Evolutionary conservation across 1,140 invertebrate genomes (phyloP).

Genomic region (Cataglyphis hispanica): DNA sequence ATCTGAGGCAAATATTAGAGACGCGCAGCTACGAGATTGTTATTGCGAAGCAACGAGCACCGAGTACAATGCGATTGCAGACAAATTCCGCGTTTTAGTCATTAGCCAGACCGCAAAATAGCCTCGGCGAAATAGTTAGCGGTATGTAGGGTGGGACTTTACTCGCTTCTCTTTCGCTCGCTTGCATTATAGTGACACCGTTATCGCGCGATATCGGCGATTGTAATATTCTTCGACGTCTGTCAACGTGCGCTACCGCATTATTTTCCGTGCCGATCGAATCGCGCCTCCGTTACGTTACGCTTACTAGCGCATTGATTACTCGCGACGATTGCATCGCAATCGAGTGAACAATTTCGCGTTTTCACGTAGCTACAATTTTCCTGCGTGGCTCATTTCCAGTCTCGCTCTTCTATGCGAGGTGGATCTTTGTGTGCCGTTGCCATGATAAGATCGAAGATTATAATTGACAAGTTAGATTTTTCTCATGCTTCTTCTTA

Average conservation of each 20-base stretch:
- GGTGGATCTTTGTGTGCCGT: not conserved
- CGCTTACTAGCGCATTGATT: constrained; percentile 67
- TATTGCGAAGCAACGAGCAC: not conserved
- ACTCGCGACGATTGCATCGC: constrained; percentile 59
- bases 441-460: constrained; percentile 24
- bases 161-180: constrained; percentile 33
- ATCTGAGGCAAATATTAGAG: constrained; percentile 29
- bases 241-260: not conserved
- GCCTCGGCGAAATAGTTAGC: not conserved
- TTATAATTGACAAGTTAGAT: constrained; percentile 33
- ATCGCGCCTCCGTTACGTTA: constrained; percentile 46
- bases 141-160: constrained; percentile 38
- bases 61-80: constrained; percentile 53
- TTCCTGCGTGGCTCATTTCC: constrained; percentile 44
- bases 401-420: not conserved
- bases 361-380: constrained; percentile 57
- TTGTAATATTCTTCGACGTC: constrained; percentile 50
- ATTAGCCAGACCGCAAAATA: constrained; percentile 61
- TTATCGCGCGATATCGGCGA: constrained; percentile 38
- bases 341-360: constrained; percentile 55
- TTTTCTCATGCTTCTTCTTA: not conserved
- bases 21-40: constrained; percentile 9
- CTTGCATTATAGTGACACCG: constrained; percentile 63
- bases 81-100: constrained; percentile 44
- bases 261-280: constrained; percentile 61